Evolutionary conservation across 2,888 invertebrate genomes (phyloP).

Genomic region (Agonopterix heracliana): DNA sequence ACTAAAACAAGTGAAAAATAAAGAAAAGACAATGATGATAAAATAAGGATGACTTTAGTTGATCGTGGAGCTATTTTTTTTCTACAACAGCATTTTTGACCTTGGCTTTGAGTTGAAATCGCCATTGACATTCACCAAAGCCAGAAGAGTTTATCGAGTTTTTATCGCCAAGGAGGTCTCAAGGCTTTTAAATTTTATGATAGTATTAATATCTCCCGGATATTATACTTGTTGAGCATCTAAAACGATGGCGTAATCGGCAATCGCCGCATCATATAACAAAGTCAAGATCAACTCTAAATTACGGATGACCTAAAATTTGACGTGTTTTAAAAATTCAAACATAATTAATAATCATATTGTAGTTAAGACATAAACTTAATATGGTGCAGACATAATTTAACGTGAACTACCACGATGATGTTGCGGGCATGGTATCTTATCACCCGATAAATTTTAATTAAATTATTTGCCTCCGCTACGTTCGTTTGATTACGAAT

Average conservation of each 20-base stretch:
- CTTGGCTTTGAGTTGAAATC: conserved; percentile 17
- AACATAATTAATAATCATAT: too few species aligned
- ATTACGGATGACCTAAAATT: too few species aligned
- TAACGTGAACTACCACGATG: conserved; percentile 28
- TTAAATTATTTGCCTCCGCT: conserved; percentile 39
- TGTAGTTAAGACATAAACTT: too few species aligned
- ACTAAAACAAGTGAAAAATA: conserved; percentile 40
- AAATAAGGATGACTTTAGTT: conserved; percentile 22
- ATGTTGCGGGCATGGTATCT: conserved; percentile 31
- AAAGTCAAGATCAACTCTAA: too few species aligned
- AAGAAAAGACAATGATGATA: conserved; percentile 40
- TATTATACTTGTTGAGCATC: too few species aligned
- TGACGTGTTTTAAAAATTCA: too few species aligned
- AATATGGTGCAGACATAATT: too few species aligned
- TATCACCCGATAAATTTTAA: conserved; percentile 38
- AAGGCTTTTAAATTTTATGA: too few species aligned
- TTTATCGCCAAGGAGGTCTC: background rate
- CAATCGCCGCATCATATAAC: too few species aligned
- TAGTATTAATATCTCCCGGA: too few species aligned
- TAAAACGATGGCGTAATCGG: too few species aligned
- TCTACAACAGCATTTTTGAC: conserved; percentile 60
- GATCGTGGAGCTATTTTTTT: conserved; percentile 71
- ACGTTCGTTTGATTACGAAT: conserved; percentile 11
- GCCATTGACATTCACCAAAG: conserved; percentile 18
- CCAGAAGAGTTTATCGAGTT: background rate